Evolutionary conservation across 2,888 invertebrate genomes (phyloP), one percentile per base, ranked within the genome.

Genomic region (Phyto melanocephala): DNA sequence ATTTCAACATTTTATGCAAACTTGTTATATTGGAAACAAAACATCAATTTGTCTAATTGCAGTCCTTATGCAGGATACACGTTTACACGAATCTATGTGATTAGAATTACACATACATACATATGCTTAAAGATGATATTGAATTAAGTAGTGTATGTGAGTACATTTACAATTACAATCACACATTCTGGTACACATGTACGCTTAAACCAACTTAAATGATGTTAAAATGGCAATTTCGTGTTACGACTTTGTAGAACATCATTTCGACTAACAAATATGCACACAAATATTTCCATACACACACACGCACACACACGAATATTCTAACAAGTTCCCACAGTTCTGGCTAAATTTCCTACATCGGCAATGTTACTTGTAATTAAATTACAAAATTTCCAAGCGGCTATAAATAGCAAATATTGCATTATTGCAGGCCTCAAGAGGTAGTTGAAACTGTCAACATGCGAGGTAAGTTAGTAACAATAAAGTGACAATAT

Each of bases 181-280:
- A 1, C 24, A 47, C 11, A 35, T 45, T 56, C 35, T 7, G n/a
- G 35, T 24, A 22, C n/a, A 67, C 22, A 54, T 24, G 22, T 35
- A 70, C 63, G 11, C 60, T 52, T 45, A 58, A 70, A 67, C 70
- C 33, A 22, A 37, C 47, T 70, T 82, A 79, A 79, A 71, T 76
- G 79, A 75, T 76, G 82, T 79, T 82, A 60, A 82, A 82, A 82
- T 82, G 71, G 75, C 82, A 82, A 71, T 71, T 82, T 79, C 75
- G 75, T 82, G 79, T 82, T 76, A 79, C 76, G 82, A 82, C 75
- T 79, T 75, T 79, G 79, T 74, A 78, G 78, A 82, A 82, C 78
- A 82, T 75, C 35, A 52, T 78, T 58, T 42, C 22, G 52, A 74
- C 65, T 65, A 40, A 70, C 42, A 45, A 50, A 62, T 45, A 35